phyloP scores from a whole-genome alignment of 2,888 invertebrate species.

The Therioaphis trifolii region DNA sequence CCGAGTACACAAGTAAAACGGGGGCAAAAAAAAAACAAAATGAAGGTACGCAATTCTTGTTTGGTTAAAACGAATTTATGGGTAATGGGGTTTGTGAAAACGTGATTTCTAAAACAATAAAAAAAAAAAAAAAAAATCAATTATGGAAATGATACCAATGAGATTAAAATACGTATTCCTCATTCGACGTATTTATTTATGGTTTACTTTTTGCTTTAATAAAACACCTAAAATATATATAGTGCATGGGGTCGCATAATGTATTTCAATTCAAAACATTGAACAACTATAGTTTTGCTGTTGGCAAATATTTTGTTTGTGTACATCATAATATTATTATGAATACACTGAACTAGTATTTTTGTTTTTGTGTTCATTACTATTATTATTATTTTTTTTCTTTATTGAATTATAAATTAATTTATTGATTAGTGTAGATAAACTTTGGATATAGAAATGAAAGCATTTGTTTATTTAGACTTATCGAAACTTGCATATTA shows the following conservation, averaged over 20 bases:
- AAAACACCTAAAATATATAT: background rate
- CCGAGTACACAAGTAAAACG: background rate
- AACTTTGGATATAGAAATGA: no score
- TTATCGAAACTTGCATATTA: no score
- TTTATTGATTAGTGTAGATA: no score
- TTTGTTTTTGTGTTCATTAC: no score
- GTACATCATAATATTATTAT: no score
- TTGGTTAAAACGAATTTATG: slow-evolving; percentile 21
- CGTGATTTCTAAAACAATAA: slow-evolving; percentile 7
- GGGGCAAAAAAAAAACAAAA: background rate
- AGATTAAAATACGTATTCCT: slow-evolving; percentile 29
- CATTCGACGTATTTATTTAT: background rate
- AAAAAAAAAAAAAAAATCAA: slow-evolving; percentile 15
- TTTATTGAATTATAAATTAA: no score
- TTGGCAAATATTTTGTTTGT: no score
- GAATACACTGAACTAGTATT: no score
- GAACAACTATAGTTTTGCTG: background rate
- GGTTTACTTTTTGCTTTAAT: background rate
- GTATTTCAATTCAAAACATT: background rate
- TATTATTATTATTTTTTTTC: no score
- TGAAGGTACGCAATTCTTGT: background rate
- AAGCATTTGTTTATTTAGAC: no score
- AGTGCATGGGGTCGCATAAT: no score
- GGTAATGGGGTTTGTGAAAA: slow-evolving; percentile 1
- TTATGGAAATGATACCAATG: slow-evolving; percentile 22